Evolutionary conservation across 2,113 vertebrate species (phyloP).

Genomic region (Cyprinus carpio): DNA sequence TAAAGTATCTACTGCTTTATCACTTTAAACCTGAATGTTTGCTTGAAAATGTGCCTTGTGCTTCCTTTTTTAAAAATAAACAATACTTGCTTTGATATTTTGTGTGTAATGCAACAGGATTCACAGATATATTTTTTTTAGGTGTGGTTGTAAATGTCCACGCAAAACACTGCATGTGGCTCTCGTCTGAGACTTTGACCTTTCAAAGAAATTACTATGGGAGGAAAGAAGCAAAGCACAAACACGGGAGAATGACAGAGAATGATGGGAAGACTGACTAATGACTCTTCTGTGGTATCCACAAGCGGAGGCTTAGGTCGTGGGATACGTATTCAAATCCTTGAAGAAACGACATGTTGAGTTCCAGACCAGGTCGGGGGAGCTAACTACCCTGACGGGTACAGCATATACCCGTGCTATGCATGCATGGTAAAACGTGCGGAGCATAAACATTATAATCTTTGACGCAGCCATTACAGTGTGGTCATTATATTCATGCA

Average conservation of each 20-base stretch:
- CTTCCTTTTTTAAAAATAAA: neutral
- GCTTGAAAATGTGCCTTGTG: neutral
- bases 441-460: neutral
- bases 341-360: too few species aligned
- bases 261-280: neutral
- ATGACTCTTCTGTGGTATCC: too few species aligned
- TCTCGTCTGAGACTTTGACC: neutral
- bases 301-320: too few species aligned
- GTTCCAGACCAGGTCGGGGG: too few species aligned
- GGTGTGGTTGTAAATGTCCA: neutral
- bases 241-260: neutral
- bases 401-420: too few species aligned
- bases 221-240: too few species aligned
- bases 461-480: too few species aligned
- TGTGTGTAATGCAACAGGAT: neutral
- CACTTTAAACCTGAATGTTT: neutral
- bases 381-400: too few species aligned
- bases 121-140: neutral
- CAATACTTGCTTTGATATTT: constrained; percentile 1
- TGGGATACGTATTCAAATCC: too few species aligned
- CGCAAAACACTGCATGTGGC: neutral
- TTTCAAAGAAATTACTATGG: neutral
- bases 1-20: neutral
- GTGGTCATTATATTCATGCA: too few species aligned
- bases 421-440: too few species aligned